phyloP scores from a whole-genome alignment of 2,888 invertebrate genomes.

The Dioctria linearis region DNA sequence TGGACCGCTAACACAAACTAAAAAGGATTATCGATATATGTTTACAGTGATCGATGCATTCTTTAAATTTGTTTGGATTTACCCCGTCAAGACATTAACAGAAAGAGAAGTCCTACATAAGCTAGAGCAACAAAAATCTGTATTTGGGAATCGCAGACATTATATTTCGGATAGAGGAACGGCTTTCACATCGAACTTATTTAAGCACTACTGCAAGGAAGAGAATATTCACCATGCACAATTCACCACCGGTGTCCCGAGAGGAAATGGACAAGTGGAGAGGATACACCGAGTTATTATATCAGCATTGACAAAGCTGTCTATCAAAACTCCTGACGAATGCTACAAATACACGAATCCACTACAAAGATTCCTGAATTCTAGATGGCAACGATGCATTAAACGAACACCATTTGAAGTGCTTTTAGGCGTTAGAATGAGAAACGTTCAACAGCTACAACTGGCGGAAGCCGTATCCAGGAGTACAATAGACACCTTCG shows the following conservation, averaged over 20 bases:
- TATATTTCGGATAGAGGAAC: no score
- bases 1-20: conserved; percentile 61
- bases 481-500: background rate
- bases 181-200: no score
- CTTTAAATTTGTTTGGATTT: no score
- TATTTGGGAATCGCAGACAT: no score
- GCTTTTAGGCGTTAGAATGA: conserved; percentile 46
- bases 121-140: no score
- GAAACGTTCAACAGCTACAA: background rate
- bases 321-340: conserved; percentile 62
- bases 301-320: conserved; percentile 64
- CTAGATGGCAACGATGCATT: conserved; percentile 45
- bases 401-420: conserved; percentile 53
- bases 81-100: no score
- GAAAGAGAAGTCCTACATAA: no score
- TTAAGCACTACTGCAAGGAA: no score
- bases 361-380: conserved; percentile 62
- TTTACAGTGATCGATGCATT: no score
- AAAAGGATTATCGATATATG: background rate
- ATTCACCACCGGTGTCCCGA: no score
- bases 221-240: no score
- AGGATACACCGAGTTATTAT: conserved; percentile 63
- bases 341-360: conserved; percentile 62
- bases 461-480: background rate
- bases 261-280: conserved; percentile 66